phyloP scores from a whole-genome alignment of 1,140 invertebrate species.

The Pogonomyrmex californicus region DNA sequence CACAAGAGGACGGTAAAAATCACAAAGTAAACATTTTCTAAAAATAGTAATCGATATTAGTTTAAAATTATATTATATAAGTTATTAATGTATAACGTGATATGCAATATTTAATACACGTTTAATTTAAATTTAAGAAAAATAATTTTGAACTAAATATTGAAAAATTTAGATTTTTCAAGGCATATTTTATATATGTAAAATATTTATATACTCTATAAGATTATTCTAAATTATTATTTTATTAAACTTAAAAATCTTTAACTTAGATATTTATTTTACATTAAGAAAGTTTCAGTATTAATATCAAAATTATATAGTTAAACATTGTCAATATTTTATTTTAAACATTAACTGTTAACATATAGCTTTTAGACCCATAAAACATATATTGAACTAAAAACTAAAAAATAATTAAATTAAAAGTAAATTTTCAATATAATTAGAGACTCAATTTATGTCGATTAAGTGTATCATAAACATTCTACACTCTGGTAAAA shows the following conservation, averaged over 20 bases:
- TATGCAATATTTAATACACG: background rate
- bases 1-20: background rate
- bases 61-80: background rate
- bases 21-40: background rate
- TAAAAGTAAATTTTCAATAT: background rate
- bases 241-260: background rate
- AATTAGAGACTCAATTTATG: background rate
- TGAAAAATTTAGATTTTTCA: background rate
- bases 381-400: background rate
- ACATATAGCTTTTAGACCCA: background rate
- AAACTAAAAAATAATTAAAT: background rate
- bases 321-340: background rate
- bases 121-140: background rate
- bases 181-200: background rate
- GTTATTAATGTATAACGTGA: background rate
- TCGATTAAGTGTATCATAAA: background rate
- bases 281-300: background rate
- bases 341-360: background rate
- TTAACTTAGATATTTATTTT: background rate
- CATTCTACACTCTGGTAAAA: background rate
- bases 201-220: background rate
- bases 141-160: conserved; percentile 1
- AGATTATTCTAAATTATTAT: no score
- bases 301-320: background rate
- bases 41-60: background rate